Percentiles rank a stretch among this genome's conserved stretches.
These are phyloP conservation scores for Scrobipalpa atriplicella DNA, from an alignment of 2,888 invertebrate genomes.

Conservation along the genomic window DNA sequence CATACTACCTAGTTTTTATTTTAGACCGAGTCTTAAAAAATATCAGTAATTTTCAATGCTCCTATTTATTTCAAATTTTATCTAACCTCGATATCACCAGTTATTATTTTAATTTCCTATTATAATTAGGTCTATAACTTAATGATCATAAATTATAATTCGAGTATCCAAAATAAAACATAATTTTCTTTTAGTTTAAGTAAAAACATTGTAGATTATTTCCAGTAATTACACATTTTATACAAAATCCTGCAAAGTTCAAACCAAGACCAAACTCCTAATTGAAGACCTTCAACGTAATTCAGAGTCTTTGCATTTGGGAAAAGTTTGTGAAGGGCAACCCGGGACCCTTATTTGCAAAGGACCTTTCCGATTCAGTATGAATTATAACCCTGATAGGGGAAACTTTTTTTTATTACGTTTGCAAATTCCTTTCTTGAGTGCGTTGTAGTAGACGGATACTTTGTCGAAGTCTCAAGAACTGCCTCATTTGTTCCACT, in stretches of 20 bases:
- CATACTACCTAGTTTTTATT: too few relatives aligned
- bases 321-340: constrained; percentile 31
- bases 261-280: constrained; percentile 30
- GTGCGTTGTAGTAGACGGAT: constrained; percentile 17
- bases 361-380: constrained; percentile 29
- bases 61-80: too few relatives aligned
- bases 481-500: constrained; percentile 6
- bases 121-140: too few relatives aligned
- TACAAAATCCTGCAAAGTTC: constrained; percentile 1
- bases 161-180: too few relatives aligned
- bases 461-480: constrained; percentile 10
- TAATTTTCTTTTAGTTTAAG: too few relatives aligned
- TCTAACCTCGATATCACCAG: too few relatives aligned
- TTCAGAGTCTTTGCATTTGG: constrained; percentile 35
- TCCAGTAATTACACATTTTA: not conserved
- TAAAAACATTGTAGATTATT: not conserved
- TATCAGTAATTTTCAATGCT: too few relatives aligned
- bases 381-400: constrained; percentile 29
- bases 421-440: constrained; percentile 18
- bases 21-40: too few relatives aligned
- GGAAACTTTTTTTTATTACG: constrained; percentile 32
- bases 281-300: constrained; percentile 34
- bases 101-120: too few relatives aligned
- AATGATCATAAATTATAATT: too few relatives aligned
- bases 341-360: constrained; percentile 32